A percentile compares a stretch with the other conserved stretches of the same genome.
Evolutionary conservation across 2,888 invertebrate species (phyloP).

Genomic region (Eurois occulta): DNA sequence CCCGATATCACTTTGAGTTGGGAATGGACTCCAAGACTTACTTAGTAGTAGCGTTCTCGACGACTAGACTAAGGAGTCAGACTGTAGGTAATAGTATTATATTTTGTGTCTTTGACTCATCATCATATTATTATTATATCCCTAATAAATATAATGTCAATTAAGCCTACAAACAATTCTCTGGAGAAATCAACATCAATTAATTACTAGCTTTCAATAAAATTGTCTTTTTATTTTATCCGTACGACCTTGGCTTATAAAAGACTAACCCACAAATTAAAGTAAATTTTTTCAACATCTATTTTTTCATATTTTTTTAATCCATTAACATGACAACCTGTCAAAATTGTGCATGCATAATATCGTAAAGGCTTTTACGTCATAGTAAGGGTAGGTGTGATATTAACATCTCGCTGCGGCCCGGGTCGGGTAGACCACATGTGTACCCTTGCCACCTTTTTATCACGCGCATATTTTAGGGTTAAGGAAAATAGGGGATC

Average conservation of each 20-base stretch:
- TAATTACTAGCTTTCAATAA: not conserved
- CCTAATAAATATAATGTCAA: not conserved
- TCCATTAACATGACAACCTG: constrained; percentile 50
- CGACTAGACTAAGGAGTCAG: too few relatives aligned
- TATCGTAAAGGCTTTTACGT: constrained; percentile 53
- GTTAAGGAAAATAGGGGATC: constrained; percentile 30
- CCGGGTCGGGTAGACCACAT: constrained; percentile 45
- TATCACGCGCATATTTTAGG: constrained; percentile 37
- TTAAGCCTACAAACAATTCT: not conserved
- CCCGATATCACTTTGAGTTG: not conserved
- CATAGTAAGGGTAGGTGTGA: constrained; percentile 43
- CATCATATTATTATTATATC: too few relatives aligned
- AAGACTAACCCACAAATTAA: not conserved
- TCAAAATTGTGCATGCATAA: constrained; percentile 58
- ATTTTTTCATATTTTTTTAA: constrained; percentile 53
- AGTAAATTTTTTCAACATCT: constrained; percentile 2
- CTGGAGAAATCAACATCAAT: constrained; percentile 10
- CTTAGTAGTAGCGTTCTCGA: too few relatives aligned
- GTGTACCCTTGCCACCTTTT: constrained; percentile 39
- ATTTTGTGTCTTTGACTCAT: too few relatives aligned
- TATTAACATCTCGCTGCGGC: constrained; percentile 43
- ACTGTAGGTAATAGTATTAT: too few relatives aligned
- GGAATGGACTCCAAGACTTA: not conserved
- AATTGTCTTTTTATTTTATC: not conserved
- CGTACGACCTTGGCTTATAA: not conserved